Conservation (phyloP, 2,113 vertebrate genomes). For the Equus przewalskii region DNA sequence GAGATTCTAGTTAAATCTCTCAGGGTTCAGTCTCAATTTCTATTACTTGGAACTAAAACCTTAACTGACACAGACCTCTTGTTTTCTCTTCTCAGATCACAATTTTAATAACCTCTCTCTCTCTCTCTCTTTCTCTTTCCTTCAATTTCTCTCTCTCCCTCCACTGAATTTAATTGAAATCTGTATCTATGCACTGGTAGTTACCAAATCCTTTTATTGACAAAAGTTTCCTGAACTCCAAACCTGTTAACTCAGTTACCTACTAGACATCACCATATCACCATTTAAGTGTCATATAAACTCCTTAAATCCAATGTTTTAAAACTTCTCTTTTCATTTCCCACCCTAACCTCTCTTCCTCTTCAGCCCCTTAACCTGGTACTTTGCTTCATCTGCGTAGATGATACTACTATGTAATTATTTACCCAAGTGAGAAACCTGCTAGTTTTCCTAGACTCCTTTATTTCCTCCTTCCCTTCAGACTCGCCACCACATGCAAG, state of each 20-base stretch:
- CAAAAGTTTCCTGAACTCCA: not conserved
- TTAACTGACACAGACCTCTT: not conserved
- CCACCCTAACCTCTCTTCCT: not conserved
- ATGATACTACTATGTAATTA: not conserved
- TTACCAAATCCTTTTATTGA: not conserved
- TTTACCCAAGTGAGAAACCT: not conserved
- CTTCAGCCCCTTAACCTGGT: not conserved
- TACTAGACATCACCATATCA: constrained; percentile 14
- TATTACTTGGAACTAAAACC: not conserved
- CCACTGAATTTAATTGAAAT: constrained; percentile 17
- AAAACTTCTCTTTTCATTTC: not conserved
- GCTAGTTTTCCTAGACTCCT: not conserved
- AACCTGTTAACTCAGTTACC: not conserved
- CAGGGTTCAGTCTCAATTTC: not conserved
- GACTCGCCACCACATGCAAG: not conserved
- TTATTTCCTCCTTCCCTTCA: not conserved
- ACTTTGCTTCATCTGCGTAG: not conserved
- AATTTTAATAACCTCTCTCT: not conserved
- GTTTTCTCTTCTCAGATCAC: not conserved
- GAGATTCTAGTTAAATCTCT: not conserved
- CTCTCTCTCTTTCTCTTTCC: not conserved
- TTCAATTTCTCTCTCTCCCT: not conserved
- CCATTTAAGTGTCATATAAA: not conserved
- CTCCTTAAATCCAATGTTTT: constrained; percentile 23
- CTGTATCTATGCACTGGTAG: not conserved